A percentile compares a stretch with the other conserved stretches of the same genome.
Evolutionary conservation across 2,113 vertebrate species (phyloP).

Genomic region (Indicator indicator): DNA sequence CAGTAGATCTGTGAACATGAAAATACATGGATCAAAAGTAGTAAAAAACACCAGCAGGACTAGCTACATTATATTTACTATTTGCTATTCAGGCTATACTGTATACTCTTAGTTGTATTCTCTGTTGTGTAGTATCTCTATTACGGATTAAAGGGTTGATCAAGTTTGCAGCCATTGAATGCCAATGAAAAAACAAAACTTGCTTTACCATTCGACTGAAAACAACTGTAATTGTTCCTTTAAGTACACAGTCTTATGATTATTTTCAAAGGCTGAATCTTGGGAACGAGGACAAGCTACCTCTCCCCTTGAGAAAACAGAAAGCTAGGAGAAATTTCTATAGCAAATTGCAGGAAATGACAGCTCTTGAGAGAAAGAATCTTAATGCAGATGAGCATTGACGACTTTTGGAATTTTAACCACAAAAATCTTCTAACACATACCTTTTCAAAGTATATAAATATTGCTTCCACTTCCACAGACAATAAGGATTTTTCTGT

Average conservation of each 20-base stretch:
- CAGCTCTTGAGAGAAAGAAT: neutral
- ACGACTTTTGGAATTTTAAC: neutral
- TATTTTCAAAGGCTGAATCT: neutral
- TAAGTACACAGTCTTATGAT: neutral
- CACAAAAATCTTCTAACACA: neutral
- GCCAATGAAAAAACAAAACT: neutral
- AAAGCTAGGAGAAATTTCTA: neutral
- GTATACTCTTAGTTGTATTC: neutral
- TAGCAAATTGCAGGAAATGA: neutral
- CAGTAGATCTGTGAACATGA: slow-evolving; percentile 41
- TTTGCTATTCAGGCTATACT: neutral
- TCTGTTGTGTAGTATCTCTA: neutral
- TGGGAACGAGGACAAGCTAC: neutral
- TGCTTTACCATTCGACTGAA: neutral
- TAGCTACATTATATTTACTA: neutral
- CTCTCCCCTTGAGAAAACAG: neutral
- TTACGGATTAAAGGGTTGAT: neutral
- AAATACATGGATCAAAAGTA: slow-evolving; percentile 1
- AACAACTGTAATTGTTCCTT: neutral
- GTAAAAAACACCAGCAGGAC: accelerated
- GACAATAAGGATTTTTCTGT: neutral
- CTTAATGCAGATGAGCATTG: neutral
- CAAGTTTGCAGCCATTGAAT: neutral
- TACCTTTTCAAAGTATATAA: slow-evolving; percentile 12
- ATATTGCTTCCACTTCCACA: neutral